These are phyloP conservation scores for Gadus macrocephalus DNA, from an alignment of 2,113 vertebrate species.

Conservation along the genomic window DNA sequence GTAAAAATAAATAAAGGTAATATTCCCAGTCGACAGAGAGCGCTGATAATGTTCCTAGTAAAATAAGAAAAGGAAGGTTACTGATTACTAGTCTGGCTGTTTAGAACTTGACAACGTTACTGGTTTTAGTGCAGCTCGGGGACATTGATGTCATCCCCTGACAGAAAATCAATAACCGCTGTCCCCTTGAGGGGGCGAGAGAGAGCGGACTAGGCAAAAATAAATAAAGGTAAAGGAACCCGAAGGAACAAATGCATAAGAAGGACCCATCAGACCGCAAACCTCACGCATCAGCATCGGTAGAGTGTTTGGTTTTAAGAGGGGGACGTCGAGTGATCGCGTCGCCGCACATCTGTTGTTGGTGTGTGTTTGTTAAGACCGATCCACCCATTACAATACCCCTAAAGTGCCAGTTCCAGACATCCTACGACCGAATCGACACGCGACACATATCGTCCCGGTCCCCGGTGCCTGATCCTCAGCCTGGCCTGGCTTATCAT, in stretches of 20 bases:
- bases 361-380: no score
- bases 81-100: slow-evolving; percentile 21
- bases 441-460: no score
- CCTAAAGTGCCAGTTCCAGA: no score
- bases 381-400: no score
- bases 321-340: no score
- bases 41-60: slow-evolving; percentile 1
- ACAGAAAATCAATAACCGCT: slow-evolving; percentile 27
- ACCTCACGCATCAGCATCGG: no score
- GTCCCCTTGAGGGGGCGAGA: slow-evolving; percentile 6
- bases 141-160: slow-evolving; percentile 26
- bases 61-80: slow-evolving; percentile 16
- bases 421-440: no score
- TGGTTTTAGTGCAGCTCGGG: neutral
- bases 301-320: no score
- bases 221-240: neutral
- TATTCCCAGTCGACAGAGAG: slow-evolving; percentile 14
- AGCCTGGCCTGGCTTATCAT: no score
- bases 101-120: neutral
- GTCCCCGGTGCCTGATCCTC: no score
- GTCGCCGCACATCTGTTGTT: no score
- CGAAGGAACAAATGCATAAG: neutral
- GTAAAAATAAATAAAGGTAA: slow-evolving; percentile 5
- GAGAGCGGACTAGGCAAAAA: slow-evolving; percentile 6
- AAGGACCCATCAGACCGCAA: no score